phyloP scores from a whole-genome alignment of 2,888 invertebrate genomes.

The Habroteleia sp. region DNA sequence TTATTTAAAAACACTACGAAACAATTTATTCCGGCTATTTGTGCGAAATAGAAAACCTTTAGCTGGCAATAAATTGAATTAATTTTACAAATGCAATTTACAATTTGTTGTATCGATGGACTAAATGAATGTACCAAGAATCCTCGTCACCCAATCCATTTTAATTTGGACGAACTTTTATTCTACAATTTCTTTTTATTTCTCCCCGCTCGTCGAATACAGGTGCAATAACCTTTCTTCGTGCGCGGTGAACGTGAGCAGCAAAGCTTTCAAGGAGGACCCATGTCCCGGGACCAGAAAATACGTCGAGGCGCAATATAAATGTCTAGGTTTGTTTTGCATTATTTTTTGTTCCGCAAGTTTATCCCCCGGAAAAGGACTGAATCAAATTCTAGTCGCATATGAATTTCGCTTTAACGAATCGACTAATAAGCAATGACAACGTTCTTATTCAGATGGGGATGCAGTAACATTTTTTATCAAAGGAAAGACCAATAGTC shows the following conservation, averaged over 20 bases:
- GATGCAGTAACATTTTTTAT: neutral
- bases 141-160: slow-evolving; percentile 15
- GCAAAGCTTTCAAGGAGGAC: slow-evolving; percentile 82
- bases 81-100: neutral
- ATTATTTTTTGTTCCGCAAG: slow-evolving; percentile 46
- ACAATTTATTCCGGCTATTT: neutral
- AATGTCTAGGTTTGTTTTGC: slow-evolving; percentile 80
- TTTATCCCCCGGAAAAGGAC: too few species aligned
- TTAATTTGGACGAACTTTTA: slow-evolving; percentile 36
- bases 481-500: neutral
- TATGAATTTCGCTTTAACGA: neutral
- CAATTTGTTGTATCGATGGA: slow-evolving; percentile 1
- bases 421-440: slow-evolving; percentile 3
- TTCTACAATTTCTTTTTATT: slow-evolving; percentile 38
- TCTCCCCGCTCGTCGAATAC: slow-evolving; percentile 73
- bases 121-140: slow-evolving; percentile 11
- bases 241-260: slow-evolving; percentile 76
- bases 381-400: too few species aligned
- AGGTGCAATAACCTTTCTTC: slow-evolving; percentile 78
- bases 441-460: slow-evolving; percentile 8
- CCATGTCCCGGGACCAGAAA: slow-evolving; percentile 84
- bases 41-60: too few species aligned
- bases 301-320: slow-evolving; percentile 84
- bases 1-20: slow-evolving; percentile 10
- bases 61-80: too few species aligned